A percentile compares a stretch with the other conserved stretches of the same genome.
Evolutionary conservation across 2,888 invertebrate genomes (phyloP).

Genomic region (Stenurella melanura): DNA sequence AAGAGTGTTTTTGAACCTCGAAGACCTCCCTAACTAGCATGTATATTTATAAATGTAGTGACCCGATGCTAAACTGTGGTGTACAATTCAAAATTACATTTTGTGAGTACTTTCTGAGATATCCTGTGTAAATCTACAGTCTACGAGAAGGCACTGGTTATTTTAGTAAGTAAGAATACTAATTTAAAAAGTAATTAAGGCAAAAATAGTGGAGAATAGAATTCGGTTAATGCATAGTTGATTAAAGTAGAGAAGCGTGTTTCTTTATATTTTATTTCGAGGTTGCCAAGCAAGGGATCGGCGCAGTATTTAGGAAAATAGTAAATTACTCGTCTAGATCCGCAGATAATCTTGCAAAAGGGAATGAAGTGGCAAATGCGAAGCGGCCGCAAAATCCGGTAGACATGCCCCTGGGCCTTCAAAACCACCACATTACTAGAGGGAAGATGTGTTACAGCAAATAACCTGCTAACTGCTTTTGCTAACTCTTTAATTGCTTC

Average conservation of each 20-base stretch:
- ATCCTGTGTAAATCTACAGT: background rate
- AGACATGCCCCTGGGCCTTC: conserved; percentile 38
- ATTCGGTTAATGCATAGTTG: conserved; percentile 25
- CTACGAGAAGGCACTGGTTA: background rate
- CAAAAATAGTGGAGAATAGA: conserved; percentile 11
- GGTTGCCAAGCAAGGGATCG: conserved; percentile 17
- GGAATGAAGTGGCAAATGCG: conserved; percentile 66
- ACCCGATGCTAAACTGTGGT: too few species aligned
- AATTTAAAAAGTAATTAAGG: conserved; percentile 13
- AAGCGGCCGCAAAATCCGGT: conserved; percentile 61
- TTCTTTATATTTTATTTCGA: conserved; percentile 31
- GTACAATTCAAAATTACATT: too few species aligned
- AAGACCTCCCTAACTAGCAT: too few species aligned
- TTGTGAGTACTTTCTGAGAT: background rate
- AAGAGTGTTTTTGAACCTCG: too few species aligned
- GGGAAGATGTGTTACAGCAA: conserved; percentile 33
- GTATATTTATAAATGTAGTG: too few species aligned
- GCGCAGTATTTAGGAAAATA: conserved; percentile 32
- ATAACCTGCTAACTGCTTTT: conserved; percentile 33
- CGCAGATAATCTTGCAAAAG: conserved; percentile 32
- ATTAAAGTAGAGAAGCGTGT: conserved; percentile 33
- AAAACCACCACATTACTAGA: conserved; percentile 28
- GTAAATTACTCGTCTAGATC: conserved; percentile 32
- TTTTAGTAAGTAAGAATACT: background rate
- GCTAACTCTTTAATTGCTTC: conserved; percentile 37